Evolutionary conservation across 1,140 invertebrate genomes (phyloP).

Genomic region (Antheraea mylitta): DNA sequence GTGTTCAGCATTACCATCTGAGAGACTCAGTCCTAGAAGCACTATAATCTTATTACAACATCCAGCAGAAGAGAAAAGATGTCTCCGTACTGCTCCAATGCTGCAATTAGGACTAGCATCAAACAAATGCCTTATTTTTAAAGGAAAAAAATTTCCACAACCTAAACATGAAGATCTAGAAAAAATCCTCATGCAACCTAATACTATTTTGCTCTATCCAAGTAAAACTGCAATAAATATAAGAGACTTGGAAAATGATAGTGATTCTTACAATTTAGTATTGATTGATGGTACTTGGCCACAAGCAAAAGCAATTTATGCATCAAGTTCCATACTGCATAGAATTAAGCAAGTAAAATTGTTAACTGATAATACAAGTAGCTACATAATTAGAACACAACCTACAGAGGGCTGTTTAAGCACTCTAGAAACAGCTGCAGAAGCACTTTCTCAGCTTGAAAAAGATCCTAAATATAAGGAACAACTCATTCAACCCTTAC

Average conservation of each 20-base stretch:
- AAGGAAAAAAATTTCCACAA: slow-evolving; percentile 91
- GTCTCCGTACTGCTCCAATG: slow-evolving; percentile 94
- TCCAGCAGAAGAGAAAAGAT: slow-evolving; percentile 94
- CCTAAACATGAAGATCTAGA: slow-evolving; percentile 83
- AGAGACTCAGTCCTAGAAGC: slow-evolving; percentile 83
- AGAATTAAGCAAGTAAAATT: slow-evolving; percentile 88
- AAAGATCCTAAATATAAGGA: slow-evolving; percentile 82
- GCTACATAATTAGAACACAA: slow-evolving; percentile 96
- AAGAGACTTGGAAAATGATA: slow-evolving; percentile 60
- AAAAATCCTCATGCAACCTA: slow-evolving; percentile 83
- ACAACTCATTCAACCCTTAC: slow-evolving; percentile 87
- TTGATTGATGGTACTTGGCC: slow-evolving; percentile 97
- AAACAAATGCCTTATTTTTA: slow-evolving; percentile 88
- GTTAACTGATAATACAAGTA: slow-evolving; percentile 84
- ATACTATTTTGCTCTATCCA: slow-evolving; percentile 91
- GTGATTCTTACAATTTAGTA: slow-evolving; percentile 86
- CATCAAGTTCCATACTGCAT: slow-evolving; percentile 84
- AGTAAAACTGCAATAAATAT: slow-evolving; percentile 86
- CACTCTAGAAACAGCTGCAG: slow-evolving; percentile 93
- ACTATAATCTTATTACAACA: slow-evolving; percentile 92
- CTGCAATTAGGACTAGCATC: slow-evolving; percentile 85
- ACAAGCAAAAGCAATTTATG: slow-evolving; percentile 93
- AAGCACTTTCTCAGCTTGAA: slow-evolving; percentile 90
- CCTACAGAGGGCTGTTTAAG: slow-evolving; percentile 94
- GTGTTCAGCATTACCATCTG: slow-evolving; percentile 89